Evolutionary conservation across 2,113 vertebrate species (phyloP), one percentile per base, ranked within the genome.

Genomic region (Poeciliopsis turrubarensis): DNA sequence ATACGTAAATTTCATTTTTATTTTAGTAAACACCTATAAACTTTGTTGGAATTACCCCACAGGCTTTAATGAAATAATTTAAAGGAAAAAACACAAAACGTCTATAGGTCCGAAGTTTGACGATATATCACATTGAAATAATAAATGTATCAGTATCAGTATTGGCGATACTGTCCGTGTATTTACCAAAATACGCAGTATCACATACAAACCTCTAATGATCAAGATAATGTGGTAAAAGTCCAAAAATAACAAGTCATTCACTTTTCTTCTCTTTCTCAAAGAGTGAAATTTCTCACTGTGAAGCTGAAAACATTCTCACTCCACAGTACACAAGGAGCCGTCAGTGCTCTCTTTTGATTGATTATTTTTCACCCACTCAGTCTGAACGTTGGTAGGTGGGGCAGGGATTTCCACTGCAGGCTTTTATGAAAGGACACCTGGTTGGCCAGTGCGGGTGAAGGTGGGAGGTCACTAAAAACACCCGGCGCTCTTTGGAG

Each of bases 381-480:
- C 27, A 32, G 41, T 26, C 30, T 26, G 19, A 71, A 19, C 29
- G 30, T 17, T 69, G 22, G 11, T 0, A 1, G 37, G 39, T 4
- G 14, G 69, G 72, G 26, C 14, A 41, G 64, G 69, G 51, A 34
- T 25, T 57, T n/a, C 51, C 51, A n/a, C 22, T 10, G 22, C 25
- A 25, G 51, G 25, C n/a, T 78, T 30, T 32, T 27, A 76, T 72
- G 68, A 85, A 72, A 84, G 79, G 57, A 70, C 76, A 74, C 71
- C 67, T 85, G 77, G 27, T 31, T 7, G 25, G 69, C 15, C 32
- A 17, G 37, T 29, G 63, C 47, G 19, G 7, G 77, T 32, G 25
- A n/a, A 54, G 3, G 68, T 30, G 70, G 10, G 5, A 71, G 70
- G 47, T 73, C 71, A 63, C 30, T 0, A 14, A 5, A 39, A 26